Conservation (phyloP, 2,888 invertebrate species). For the Drosophila subsilvestris region DNA sequence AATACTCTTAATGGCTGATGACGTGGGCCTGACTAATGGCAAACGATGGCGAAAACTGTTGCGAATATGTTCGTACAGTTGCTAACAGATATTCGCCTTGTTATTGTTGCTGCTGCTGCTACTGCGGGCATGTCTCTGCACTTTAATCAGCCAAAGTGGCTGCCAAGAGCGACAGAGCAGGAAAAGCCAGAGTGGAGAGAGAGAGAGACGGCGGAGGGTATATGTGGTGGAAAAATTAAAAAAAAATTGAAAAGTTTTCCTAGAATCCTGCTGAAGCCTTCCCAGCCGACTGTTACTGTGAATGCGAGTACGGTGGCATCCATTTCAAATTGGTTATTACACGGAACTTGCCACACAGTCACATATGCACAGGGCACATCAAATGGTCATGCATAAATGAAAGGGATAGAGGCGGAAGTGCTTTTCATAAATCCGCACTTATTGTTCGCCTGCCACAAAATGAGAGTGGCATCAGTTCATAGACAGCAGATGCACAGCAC, state of each 20-base stretch:
- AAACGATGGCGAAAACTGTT: constrained; percentile 54
- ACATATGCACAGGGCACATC: constrained; percentile 12
- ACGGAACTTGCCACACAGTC: constrained; percentile 42
- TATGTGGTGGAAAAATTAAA: constrained; percentile 57
- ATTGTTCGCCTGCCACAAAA: constrained; percentile 11
- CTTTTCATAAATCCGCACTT: constrained; percentile 18
- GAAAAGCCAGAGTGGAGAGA: constrained; percentile 1
- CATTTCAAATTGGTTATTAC: constrained; percentile 76
- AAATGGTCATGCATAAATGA: constrained; percentile 47
- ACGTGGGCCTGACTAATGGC: constrained; percentile 56
- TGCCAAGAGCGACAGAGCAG: constrained; percentile 27
- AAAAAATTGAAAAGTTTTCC: constrained; percentile 65
- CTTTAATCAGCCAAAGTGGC: constrained; percentile 77
- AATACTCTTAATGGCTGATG: constrained; percentile 38
- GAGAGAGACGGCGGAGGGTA: constrained; percentile 8
- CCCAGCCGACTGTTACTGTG: constrained; percentile 7
- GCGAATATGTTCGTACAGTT: constrained; percentile 34
- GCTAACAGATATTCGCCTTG: constrained; percentile 22
- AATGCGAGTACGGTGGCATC: constrained; percentile 56
- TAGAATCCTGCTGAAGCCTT: constrained; percentile 51
- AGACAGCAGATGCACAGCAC: background rate
- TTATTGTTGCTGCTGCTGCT: constrained; percentile 34
- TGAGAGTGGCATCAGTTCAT: constrained; percentile 2
- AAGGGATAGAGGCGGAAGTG: constrained; percentile 2
- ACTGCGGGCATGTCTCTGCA: constrained; percentile 58